Base-by-base conservation (phyloP, 2,888 invertebrate genomes). In the Agrotis ipsilon region DNA sequence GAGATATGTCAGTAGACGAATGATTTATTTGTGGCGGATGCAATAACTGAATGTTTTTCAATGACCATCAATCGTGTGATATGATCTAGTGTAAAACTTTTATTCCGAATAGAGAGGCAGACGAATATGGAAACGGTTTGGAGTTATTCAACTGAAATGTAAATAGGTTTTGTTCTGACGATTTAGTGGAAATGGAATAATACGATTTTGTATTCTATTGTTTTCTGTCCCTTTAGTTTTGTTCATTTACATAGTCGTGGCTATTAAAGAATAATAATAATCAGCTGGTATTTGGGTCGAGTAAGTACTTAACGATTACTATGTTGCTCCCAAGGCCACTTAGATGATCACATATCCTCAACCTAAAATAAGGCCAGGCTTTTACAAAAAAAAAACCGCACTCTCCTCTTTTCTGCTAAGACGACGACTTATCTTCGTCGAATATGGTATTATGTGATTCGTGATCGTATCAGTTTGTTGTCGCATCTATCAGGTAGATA, bases 11-110 rank as follows among this genome's bases (percentile, higher is more conserved):
- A 78, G 61, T 55, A 54, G 32, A 32, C 62, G 80, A 84, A 82
- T 84, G 86, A 86, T 86, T 82, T 86, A 86, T 86, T 73, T 82
- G 65, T 80, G 48, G 46, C 32, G 64, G 67, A 49, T 64, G 61
- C 77, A 78, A 80, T 72, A 81, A 72, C 78, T 70, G 80, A 84
- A 84, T 72, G 57, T 78, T 74, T 81, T 82, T 76, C 74, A 81
- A 76, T 73, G 66, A 57, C 51, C 75, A 83, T 83, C 78, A 82
- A 83, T 83, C 80, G 68, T 81, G n/a, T 64, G 81, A 80, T 81
- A 81, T 43, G 46, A 67, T 81, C 63, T 63, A 68, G 58, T 68
- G 39, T 72, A 68, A 55, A 78, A 84, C 21, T 80, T 83, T 82
- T 80, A 74, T 78, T 74, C 64, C 16, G 49, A 55, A 73, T 70